Percentiles rank a stretch among this genome's conserved stretches.
phyloP scores from a whole-genome alignment of 2,888 invertebrate species.

The Papilio elwesi region DNA sequence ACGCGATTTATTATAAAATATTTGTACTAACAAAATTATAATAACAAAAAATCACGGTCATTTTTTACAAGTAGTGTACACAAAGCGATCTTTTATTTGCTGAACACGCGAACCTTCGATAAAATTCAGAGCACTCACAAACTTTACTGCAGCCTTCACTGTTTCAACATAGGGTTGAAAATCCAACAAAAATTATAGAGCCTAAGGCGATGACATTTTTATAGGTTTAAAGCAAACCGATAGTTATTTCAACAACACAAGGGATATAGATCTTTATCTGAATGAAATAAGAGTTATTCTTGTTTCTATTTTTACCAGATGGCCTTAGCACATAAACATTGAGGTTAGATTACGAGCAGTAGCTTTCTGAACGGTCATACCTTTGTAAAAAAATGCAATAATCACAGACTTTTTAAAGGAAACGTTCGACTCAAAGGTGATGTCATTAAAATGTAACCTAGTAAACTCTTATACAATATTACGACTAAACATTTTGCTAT shows the following conservation, averaged over 20 bases:
- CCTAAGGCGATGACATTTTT: slow-evolving; percentile 40
- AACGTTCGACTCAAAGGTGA: slow-evolving; percentile 23
- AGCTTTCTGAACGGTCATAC: slow-evolving; percentile 36
- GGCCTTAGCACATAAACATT: slow-evolving; percentile 36
- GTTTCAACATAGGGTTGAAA: slow-evolving; percentile 30
- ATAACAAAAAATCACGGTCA: slow-evolving; percentile 38
- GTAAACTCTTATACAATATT: slow-evolving; percentile 19
- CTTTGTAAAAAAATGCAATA: slow-evolving; percentile 30
- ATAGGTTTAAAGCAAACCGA: slow-evolving; percentile 36
- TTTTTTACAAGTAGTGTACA: slow-evolving; percentile 38
- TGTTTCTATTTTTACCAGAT: background rate
- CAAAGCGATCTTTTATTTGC: slow-evolving; percentile 37
- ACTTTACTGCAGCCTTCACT: slow-evolving; percentile 9
- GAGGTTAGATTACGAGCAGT: slow-evolving; percentile 34
- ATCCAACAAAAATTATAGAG: slow-evolving; percentile 21
- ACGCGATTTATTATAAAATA: slow-evolving; percentile 34
- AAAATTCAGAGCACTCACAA: slow-evolving; percentile 35
- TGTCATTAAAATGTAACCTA: slow-evolving; percentile 1
- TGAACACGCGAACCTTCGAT: slow-evolving; percentile 39
- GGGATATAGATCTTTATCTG: slow-evolving; percentile 4
- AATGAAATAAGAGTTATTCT: slow-evolving; percentile 1
- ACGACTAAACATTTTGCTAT: background rate
- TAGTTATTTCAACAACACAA: background rate
- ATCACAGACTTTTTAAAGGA: slow-evolving; percentile 34
- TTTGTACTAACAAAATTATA: slow-evolving; percentile 39